Evolutionary conservation across 2,797 vertebrate genomes (phyloP), one percentile per base, ranked within the genome.

Genomic region (Xiphophorus birchmanni): DNA sequence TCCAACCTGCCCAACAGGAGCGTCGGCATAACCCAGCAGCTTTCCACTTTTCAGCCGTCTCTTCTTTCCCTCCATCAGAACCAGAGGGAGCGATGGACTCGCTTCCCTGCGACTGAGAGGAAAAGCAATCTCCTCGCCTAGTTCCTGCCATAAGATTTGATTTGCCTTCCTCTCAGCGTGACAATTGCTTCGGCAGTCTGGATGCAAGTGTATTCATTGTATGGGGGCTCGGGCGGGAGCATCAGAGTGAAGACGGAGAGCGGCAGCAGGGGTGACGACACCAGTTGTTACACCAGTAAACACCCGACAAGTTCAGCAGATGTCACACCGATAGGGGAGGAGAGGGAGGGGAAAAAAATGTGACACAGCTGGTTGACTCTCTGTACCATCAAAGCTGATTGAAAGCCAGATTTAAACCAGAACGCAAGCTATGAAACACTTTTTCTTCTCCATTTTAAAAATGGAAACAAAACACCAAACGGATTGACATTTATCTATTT

Each of bases 41-140:
- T 85, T 85, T 87, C 86, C 85, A 85, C 88, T 81, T 88, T 89
- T 90, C 91, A 88, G 90, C 88, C 85, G 78, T 77, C 79, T 82
- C 88, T 78, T 88, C 85, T 89, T 86, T 89, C 85, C 86, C 87
- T 86, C 78, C 84, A 81, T 81, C 87, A 88, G 90, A 92, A 89
- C 82, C 85, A 45, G 87, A 85, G 85, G 80, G 78, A 88, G 89
- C 79, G 85, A 76, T 44, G 90, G 88, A 87, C 86, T 90, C 73
- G 80, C 84, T 81, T 77, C 84, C 90, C 93, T 86, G 90, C 87
- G 88, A 80, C 93, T 81, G 88, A 93, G 91, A 95, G 95, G 93
- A 95, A 96, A 96, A 94, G 93, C 95, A 95, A 95, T 95, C 94
- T 95, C 94, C 94, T 91, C 86, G 91, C 94, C 93, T 95, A 95